Conservation (phyloP, 2,797 vertebrate genomes). For the Onychomys torridus region DNA sequence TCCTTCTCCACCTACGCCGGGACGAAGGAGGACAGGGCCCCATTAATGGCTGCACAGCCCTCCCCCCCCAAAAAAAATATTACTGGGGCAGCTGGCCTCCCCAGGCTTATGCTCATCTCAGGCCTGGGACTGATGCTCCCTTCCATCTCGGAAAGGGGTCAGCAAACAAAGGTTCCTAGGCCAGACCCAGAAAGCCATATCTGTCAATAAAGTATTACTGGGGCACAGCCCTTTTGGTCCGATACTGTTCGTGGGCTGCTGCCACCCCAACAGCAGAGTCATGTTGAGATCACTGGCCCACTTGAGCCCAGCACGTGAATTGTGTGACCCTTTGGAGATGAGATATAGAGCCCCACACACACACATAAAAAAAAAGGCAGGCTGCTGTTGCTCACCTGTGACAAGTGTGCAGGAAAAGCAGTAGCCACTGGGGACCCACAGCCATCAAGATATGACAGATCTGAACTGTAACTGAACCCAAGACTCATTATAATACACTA, state of each 20-base stretch:
- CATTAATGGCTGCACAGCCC: fast-evolving
- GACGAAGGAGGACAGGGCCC: background rate
- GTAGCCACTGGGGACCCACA: background rate
- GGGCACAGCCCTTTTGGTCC: background rate
- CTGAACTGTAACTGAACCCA: background rate
- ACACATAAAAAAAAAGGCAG: background rate
- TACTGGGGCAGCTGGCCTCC: background rate
- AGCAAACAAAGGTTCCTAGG: background rate
- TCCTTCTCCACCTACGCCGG: conserved; percentile 88
- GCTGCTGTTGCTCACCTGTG: background rate
- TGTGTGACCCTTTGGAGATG: background rate
- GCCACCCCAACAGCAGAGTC: background rate
- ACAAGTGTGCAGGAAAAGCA: background rate
- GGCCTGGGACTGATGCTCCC: background rate
- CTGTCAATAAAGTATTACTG: background rate
- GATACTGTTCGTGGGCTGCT: background rate
- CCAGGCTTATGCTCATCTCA: background rate
- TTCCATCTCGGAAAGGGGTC: background rate
- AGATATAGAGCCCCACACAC: background rate
- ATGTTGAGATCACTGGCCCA: background rate
- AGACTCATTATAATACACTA: background rate
- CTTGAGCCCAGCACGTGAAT: background rate
- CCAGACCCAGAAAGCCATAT: background rate
- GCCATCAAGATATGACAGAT: background rate
- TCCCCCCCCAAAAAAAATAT: too few relatives aligned